A percentile compares a stretch with the other conserved stretches of the same genome.
These are phyloP conservation scores for Butorides virescens DNA, from an alignment of 2,113 vertebrate species.

Conservation along the genomic window DNA sequence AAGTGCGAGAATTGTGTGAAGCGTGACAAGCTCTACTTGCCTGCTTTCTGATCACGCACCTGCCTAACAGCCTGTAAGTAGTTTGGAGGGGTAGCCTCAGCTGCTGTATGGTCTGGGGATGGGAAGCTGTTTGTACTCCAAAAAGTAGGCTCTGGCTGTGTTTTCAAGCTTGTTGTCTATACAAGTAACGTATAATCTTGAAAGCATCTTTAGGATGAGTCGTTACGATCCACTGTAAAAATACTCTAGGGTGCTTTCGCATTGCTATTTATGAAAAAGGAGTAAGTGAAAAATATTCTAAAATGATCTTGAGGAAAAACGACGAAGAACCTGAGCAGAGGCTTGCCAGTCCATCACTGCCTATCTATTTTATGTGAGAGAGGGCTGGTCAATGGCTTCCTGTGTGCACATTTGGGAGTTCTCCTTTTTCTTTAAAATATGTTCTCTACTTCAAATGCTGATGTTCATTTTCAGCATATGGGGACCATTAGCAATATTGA, in stretches of 20 bases:
- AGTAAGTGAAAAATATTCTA: neutral
- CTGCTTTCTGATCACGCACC: neutral
- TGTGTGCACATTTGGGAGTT: slow-evolving; percentile 27
- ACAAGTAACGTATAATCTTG: neutral
- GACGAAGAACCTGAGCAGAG: neutral
- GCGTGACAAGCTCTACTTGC: neutral
- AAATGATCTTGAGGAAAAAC: neutral
- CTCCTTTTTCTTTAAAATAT: slow-evolving; percentile 39
- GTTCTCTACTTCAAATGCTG: slow-evolving; percentile 28
- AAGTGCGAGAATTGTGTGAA: neutral
- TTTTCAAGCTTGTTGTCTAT: neutral
- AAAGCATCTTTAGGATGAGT: neutral
- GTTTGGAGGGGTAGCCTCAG: neutral
- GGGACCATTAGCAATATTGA: slow-evolving; percentile 60
- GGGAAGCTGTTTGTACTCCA: neutral
- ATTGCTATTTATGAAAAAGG: neutral
- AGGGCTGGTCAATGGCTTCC: slow-evolving; percentile 26
- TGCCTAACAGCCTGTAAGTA: neutral
- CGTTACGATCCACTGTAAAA: neutral
- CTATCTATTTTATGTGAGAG: slow-evolving; percentile 15
- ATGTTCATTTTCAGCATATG: slow-evolving; percentile 68
- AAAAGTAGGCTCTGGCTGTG: neutral
- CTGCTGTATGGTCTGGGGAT: neutral
- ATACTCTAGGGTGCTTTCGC: neutral
- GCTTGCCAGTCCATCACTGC: neutral